phyloP scores from a whole-genome alignment of 2,113 vertebrate genomes.

The Thunnus maccoyii region DNA sequence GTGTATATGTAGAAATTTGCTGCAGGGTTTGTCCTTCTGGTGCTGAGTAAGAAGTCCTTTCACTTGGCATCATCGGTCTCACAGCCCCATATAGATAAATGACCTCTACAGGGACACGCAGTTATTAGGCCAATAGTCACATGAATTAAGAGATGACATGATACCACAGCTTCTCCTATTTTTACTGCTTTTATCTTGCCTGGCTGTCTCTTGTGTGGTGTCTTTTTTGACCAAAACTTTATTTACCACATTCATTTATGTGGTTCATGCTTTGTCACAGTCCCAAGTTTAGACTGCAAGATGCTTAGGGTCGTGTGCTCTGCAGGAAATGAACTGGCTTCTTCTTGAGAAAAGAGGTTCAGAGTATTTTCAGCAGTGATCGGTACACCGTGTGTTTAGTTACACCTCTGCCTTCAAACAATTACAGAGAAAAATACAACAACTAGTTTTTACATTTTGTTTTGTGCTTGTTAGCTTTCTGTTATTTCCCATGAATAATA shows the following conservation, averaged over 20 bases:
- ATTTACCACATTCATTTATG: not conserved
- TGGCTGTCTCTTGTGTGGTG: not conserved
- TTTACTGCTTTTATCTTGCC: not conserved
- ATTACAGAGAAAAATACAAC: not conserved
- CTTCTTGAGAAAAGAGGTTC: conserved; percentile 8
- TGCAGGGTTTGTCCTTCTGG: not conserved
- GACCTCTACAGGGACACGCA: not conserved
- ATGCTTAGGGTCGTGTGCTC: not conserved
- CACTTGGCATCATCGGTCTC: not conserved
- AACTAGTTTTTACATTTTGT: not conserved
- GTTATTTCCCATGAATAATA: not conserved
- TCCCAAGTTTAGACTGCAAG: conserved; percentile 21
- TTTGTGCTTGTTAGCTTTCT: not conserved
- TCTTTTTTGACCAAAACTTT: not conserved
- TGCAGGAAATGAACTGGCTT: conserved; percentile 34
- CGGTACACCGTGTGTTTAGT: not conserved
- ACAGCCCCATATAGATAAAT: not conserved
- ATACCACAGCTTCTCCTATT: not conserved
- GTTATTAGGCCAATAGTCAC: conserved; percentile 1
- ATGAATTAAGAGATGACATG: not conserved
- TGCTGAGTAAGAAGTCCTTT: conserved; percentile 34
- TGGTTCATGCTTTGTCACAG: conserved; percentile 16
- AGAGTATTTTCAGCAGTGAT: not conserved
- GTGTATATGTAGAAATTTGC: not conserved
- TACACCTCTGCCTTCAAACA: not conserved